Conservation (phyloP, 2,113 vertebrate species). For the Actinemys pallida region DNA sequence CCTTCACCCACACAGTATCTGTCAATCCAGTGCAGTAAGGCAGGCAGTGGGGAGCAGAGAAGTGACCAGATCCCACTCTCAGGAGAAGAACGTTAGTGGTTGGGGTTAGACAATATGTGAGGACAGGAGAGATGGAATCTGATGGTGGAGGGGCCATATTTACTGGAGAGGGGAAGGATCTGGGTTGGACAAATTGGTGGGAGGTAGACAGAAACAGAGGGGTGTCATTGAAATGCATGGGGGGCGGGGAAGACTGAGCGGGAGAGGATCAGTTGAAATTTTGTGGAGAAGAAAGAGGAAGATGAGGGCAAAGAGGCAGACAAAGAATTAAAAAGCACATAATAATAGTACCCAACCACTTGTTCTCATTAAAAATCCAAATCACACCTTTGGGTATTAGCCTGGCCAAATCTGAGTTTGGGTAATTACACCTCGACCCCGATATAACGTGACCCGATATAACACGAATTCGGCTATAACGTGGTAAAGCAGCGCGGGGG, state of each 20-base stretch:
- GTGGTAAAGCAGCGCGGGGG: no score
- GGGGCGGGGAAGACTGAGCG: background rate
- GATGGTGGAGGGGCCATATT: background rate
- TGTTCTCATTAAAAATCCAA: background rate
- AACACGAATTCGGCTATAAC: no score
- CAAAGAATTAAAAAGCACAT: background rate
- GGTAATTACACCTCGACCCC: background rate
- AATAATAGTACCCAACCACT: background rate
- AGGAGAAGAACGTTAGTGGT: no score
- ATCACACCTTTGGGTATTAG: background rate
- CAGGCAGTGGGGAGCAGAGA: no score
- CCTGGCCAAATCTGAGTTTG: background rate
- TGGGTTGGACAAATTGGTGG: background rate
- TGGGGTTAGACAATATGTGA: background rate
- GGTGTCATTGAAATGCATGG: background rate
- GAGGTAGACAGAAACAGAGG: background rate
- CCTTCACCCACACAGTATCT: background rate
- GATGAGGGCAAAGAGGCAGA: no score
- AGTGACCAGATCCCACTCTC: no score
- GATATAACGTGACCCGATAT: no score
- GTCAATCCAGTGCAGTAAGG: background rate
- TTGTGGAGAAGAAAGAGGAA: no score
- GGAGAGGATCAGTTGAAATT: fast-evolving
- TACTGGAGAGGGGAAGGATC: background rate
- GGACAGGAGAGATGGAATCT: background rate